Conservation (phyloP, 2,797 vertebrate species). For the Xenentodon cancila region DNA sequence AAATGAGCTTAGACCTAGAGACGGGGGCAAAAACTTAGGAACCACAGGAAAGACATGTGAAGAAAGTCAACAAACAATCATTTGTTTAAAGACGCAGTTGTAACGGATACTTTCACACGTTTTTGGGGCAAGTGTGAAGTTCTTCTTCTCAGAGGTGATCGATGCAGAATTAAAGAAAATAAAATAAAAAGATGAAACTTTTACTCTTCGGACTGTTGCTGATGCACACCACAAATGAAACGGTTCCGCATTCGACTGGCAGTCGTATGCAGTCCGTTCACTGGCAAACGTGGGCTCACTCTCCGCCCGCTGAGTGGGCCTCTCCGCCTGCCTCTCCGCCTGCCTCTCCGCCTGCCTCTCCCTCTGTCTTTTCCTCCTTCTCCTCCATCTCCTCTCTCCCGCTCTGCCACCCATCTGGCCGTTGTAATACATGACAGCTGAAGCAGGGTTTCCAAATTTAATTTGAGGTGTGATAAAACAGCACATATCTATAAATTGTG, state of each 20-base stretch:
- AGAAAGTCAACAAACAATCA: background rate
- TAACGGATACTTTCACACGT: constrained; percentile 21
- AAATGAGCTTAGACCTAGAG: background rate
- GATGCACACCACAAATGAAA: constrained; percentile 30
- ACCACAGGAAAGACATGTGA: background rate
- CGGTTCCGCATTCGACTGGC: constrained; percentile 33
- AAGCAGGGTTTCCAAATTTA: constrained; percentile 72
- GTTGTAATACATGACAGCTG: constrained; percentile 79
- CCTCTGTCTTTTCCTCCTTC: constrained; percentile 1
- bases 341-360: constrained; percentile 2
- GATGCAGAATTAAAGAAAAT: background rate
- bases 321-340: constrained; percentile 11
- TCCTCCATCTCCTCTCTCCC: constrained; percentile 18
- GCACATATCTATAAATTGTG: constrained; percentile 79
- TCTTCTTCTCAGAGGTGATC: constrained; percentile 31
- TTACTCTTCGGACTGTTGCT: constrained; percentile 1
- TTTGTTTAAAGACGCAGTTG: constrained; percentile 8
- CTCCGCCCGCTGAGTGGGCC: constrained; percentile 29
- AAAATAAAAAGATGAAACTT: constrained; percentile 6
- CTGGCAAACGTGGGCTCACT: constrained; percentile 34
- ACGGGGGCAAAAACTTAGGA: background rate
- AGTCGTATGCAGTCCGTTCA: constrained; percentile 13
- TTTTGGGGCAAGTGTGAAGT: constrained; percentile 24
- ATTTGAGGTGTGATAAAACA: constrained; percentile 79
- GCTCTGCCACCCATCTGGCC: constrained; percentile 72